phyloP scores from a whole-genome alignment of 2,113 vertebrate genomes.

The Macroglossus sobrinus region DNA sequence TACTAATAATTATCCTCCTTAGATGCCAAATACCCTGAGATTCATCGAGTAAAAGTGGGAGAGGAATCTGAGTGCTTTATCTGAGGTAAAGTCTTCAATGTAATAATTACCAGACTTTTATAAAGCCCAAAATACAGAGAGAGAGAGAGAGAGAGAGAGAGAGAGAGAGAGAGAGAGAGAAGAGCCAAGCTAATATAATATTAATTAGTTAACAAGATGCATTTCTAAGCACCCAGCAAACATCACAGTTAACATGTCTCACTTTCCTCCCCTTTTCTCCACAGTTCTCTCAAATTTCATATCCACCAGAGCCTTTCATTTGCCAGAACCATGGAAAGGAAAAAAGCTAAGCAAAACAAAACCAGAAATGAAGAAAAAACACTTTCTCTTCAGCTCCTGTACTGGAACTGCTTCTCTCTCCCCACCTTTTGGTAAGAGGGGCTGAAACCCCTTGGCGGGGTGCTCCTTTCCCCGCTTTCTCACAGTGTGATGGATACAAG shows the following conservation, averaged over 20 bases:
- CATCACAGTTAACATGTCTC: neutral
- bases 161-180: neutral
- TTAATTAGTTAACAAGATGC: neutral
- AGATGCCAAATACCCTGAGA: neutral
- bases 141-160: too few relatives aligned
- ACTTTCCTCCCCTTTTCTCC: neutral
- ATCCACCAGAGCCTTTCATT: neutral
- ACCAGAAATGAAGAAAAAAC: too few relatives aligned
- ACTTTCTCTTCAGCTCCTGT: neutral
- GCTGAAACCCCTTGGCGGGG: neutral
- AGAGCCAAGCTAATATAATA: neutral
- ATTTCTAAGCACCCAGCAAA: neutral
- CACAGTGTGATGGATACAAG: neutral
- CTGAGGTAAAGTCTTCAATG: neutral
- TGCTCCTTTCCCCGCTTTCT: neutral
- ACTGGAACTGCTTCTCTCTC: neutral
- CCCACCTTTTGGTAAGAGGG: neutral
- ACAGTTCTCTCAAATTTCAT: neutral
- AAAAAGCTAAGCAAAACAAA: neutral
- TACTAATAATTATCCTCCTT: neutral
- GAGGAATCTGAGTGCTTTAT: neutral
- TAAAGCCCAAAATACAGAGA: neutral
- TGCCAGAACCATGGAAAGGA: neutral
- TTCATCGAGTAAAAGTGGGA: neutral
- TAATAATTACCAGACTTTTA: neutral